Conservation (phyloP, 2,113 vertebrate species). For the Turnix velox region DNA sequence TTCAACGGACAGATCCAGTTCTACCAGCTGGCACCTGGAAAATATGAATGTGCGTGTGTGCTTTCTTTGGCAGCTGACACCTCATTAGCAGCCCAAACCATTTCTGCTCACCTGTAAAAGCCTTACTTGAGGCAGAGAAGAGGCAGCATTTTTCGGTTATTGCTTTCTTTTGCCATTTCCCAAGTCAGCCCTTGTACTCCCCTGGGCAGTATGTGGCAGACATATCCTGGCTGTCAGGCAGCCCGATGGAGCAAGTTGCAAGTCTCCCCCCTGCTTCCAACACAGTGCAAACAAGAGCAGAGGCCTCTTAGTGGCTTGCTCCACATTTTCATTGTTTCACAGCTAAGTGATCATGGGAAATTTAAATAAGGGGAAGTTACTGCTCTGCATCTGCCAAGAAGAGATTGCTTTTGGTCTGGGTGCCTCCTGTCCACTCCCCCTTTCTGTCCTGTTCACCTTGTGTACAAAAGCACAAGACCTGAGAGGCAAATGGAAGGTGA, state of each 20-base stretch:
- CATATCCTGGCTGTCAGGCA: not conserved
- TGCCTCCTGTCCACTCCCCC: not conserved
- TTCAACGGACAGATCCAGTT: not conserved
- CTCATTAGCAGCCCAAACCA: not conserved
- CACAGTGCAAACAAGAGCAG: accelerated
- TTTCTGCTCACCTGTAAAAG: slow-evolving; percentile 68
- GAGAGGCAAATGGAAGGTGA: not conserved
- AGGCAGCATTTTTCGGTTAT: slow-evolving; percentile 9
- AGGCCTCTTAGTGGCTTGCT: not conserved
- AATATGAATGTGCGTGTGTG: not conserved
- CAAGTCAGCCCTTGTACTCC: not conserved
- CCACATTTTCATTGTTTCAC: not conserved
- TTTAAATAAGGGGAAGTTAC: not conserved
- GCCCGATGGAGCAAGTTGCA: not conserved
- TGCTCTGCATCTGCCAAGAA: not conserved
- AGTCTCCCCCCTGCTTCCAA: not conserved
- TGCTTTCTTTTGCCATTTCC: slow-evolving; percentile 6
- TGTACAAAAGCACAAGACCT: not conserved
- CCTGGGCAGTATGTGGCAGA: not conserved
- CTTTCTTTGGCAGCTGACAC: slow-evolving; percentile 33
- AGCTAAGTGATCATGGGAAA: not conserved
- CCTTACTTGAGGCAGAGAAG: slow-evolving; percentile 47
- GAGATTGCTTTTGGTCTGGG: not conserved
- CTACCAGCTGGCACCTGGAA: slow-evolving; percentile 35
- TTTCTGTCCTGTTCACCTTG: not conserved